Percentiles rank a stretch among this genome's conserved stretches.
Conservation (phyloP, 2,888 invertebrate species). For the Acholoe squamosa region DNA sequence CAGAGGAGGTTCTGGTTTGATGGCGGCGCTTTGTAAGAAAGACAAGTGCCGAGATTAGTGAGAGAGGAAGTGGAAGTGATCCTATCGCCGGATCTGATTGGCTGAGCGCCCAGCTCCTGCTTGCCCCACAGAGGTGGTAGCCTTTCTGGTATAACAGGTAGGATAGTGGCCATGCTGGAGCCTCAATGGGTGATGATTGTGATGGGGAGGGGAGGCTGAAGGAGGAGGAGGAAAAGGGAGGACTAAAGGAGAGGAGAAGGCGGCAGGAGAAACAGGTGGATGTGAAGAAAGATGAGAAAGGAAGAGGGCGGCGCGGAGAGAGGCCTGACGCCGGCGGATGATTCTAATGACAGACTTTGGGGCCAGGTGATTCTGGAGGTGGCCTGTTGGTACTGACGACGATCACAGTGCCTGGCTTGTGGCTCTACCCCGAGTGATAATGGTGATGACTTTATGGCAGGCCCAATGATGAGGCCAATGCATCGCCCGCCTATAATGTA, state of each 20-base stretch:
- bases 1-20: not conserved
- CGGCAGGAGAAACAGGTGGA: not conserved
- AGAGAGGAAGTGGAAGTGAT: conserved; percentile 58
- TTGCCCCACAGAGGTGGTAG: not conserved
- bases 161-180: conserved; percentile 3
- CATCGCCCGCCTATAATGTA: conserved; percentile 45
- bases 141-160: not conserved
- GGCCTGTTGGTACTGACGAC: conserved; percentile 47
- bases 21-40: conserved; percentile 51
- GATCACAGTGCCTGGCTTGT: conserved; percentile 51
- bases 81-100: conserved; percentile 55
- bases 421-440: conserved; percentile 51
- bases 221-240: conserved; percentile 26
- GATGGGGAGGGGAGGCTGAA: conserved; percentile 10
- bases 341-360: conserved; percentile 23
- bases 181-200: not conserved
- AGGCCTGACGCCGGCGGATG: not conserved
- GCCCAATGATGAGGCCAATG: conserved; percentile 52
- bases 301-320: not conserved
- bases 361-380: conserved; percentile 43
- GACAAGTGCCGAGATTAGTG: conserved; percentile 56
- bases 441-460: conserved; percentile 56
- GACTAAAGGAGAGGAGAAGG: not conserved
- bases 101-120: not conserved
- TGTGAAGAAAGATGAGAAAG: not conserved